A percentile compares a stretch with the other conserved stretches of the same genome.
phyloP scores from a whole-genome alignment of 64 coral and sea anemone genomes.

The Stylophora pistillata region DNA sequence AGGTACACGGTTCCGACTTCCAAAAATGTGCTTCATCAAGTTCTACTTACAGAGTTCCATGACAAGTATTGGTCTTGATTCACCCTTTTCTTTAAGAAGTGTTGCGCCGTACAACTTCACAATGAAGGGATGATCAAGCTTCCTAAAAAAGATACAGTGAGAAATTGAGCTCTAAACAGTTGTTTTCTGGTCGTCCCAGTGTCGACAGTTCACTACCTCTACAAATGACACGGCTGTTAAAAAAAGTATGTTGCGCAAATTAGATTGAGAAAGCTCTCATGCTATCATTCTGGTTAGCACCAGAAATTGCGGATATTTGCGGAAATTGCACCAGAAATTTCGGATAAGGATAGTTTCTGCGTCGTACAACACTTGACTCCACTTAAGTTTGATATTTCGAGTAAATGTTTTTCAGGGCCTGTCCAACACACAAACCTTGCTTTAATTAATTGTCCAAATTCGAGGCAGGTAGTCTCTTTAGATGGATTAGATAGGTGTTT shows the following conservation, averaged over 20 bases:
- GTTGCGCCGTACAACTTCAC: constrained; percentile 6
- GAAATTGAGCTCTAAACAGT: background rate
- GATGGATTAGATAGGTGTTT: no score
- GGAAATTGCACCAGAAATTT: no score
- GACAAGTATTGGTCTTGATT: background rate
- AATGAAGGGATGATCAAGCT: background rate
- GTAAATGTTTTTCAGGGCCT: no score
- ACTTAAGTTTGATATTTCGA: no score
- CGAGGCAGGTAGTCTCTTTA: no score
- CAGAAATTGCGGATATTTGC: background rate
- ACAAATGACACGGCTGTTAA: no score
- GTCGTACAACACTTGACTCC: no score
- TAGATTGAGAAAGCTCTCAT: no score
- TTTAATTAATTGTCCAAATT: no score
- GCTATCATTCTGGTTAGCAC: background rate
- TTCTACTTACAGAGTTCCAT: constrained; percentile 26
- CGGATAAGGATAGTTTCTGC: background rate
- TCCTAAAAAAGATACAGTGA: background rate
- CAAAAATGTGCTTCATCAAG: constrained; percentile 18
- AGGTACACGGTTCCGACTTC: background rate
- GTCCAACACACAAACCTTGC: no score
- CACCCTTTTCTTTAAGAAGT: background rate
- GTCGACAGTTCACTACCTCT: background rate
- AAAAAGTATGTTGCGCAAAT: no score
- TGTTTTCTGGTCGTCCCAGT: background rate